Evolutionary conservation across 2,797 vertebrate genomes (phyloP).

Genomic region (Lithobates sylvaticus): DNA sequence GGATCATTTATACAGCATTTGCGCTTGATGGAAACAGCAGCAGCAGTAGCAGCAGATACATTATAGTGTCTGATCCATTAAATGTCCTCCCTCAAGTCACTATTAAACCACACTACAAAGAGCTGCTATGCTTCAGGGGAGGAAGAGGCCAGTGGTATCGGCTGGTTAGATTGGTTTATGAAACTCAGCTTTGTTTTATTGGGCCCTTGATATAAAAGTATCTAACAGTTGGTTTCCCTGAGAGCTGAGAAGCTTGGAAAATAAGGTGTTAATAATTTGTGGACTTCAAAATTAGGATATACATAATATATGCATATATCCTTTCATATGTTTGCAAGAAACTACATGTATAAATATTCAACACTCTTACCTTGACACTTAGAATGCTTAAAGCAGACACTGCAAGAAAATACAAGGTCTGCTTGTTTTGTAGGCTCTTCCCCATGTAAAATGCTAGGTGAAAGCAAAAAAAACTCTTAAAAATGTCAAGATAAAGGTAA

Average conservation of each 20-base stretch:
- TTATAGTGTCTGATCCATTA: slow-evolving; percentile 10
- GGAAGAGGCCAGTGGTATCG: not conserved
- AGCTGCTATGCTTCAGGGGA: slow-evolving; percentile 7
- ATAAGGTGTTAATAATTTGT: not conserved
- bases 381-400: too few species aligned
- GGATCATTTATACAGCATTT: slow-evolving; percentile 16
- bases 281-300: too few species aligned
- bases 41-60: not conserved
- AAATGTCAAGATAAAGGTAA: too few species aligned
- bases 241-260: not conserved
- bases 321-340: not conserved
- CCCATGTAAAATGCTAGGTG: too few species aligned
- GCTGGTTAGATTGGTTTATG: not conserved
- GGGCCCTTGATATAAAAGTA: not conserved
- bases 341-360: not conserved
- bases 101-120: slow-evolving; percentile 67
- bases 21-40: not conserved
- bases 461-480: not conserved
- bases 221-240: not conserved
- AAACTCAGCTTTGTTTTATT: not conserved
- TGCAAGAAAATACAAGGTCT: not conserved
- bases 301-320: too few species aligned
- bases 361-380: not conserved
- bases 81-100: slow-evolving; percentile 3
- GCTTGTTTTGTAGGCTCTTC: not conserved